Evolutionary conservation across 1,140 invertebrate genomes (phyloP).

Genomic region (Camponotus floridanus): DNA sequence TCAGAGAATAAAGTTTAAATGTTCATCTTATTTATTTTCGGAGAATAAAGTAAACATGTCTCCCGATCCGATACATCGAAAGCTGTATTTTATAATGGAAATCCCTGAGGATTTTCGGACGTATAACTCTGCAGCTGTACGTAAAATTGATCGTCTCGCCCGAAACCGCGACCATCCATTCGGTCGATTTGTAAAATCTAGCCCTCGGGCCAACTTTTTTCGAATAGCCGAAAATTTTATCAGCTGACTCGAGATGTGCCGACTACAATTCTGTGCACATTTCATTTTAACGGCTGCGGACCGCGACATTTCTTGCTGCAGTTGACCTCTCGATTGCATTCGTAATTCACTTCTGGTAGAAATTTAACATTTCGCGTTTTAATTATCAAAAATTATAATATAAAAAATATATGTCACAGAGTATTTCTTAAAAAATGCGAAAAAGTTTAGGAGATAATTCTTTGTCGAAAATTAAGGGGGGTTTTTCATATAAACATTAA

Average conservation of each 20-base stretch:
- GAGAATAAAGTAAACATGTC: neutral
- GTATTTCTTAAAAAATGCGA: too few species aligned
- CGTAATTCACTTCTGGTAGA: neutral
- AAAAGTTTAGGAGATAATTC: too few species aligned
- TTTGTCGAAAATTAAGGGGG: too few species aligned
- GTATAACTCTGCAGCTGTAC: neutral
- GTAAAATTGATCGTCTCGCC: conserved; percentile 37
- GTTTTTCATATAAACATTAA: too few species aligned
- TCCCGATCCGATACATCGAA: neutral
- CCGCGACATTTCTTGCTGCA: conserved; percentile 19
- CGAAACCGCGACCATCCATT: conserved; percentile 1
- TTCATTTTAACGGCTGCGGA: conserved; percentile 40
- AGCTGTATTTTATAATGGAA: conserved; percentile 36
- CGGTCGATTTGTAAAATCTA: conserved; percentile 43
- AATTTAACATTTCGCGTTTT: conserved; percentile 1
- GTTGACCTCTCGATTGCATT: conserved; percentile 24
- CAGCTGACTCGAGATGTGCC: conserved; percentile 43
- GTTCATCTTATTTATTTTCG: neutral
- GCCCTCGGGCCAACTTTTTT: conserved; percentile 12
- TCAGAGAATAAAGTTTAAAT: neutral
- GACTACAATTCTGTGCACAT: conserved; percentile 24
- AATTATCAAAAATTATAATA: neutral
- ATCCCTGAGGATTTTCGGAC: neutral
- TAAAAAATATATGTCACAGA: too few species aligned
- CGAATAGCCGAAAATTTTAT: conserved; percentile 43